Evolutionary conservation across 2,797 vertebrate genomes (phyloP).

Genomic region (Thunnus albacares): DNA sequence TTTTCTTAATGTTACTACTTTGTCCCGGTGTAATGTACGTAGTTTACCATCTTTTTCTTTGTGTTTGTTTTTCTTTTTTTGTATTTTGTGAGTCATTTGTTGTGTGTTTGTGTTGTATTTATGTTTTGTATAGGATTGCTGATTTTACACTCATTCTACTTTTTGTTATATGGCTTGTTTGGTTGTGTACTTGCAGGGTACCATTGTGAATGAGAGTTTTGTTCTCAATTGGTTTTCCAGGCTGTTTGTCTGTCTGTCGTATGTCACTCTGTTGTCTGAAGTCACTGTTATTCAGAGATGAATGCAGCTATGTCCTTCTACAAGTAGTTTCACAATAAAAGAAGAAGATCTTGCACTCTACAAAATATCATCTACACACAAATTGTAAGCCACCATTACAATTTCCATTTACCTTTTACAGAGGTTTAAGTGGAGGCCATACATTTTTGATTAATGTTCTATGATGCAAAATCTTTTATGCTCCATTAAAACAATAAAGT

Average conservation of each 20-base stretch:
- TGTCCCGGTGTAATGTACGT: no score
- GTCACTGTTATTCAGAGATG: conserved; percentile 20
- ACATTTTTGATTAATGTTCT: conserved; percentile 59
- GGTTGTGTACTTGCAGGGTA: no score
- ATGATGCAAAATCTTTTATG: conserved; percentile 63
- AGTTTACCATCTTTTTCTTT: no score
- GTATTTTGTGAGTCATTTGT: no score
- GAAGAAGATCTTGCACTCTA: neutral
- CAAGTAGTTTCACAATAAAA: conserved; percentile 1
- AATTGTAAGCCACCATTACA: conserved; percentile 16
- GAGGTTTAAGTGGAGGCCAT: conserved; percentile 58
- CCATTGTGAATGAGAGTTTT: no score
- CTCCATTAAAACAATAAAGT: conserved; percentile 69
- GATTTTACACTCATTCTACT: no score
- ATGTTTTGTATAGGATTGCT: no score
- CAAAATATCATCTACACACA: conserved; percentile 11
- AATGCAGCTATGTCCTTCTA: conserved; percentile 3
- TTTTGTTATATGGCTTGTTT: no score
- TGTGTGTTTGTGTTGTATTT: no score
- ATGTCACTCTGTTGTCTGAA: conserved; percentile 45
- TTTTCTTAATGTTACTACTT: no score
- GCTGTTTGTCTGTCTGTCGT: neutral
- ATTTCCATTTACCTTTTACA: conserved; percentile 42
- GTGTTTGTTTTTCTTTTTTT: no score
- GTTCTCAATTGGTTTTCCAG: no score